Percentiles rank a stretch among this genome's conserved stretches.
Evolutionary conservation across 2,888 invertebrate genomes (phyloP).

Genomic region (Mesorhabditis belari): DNA sequence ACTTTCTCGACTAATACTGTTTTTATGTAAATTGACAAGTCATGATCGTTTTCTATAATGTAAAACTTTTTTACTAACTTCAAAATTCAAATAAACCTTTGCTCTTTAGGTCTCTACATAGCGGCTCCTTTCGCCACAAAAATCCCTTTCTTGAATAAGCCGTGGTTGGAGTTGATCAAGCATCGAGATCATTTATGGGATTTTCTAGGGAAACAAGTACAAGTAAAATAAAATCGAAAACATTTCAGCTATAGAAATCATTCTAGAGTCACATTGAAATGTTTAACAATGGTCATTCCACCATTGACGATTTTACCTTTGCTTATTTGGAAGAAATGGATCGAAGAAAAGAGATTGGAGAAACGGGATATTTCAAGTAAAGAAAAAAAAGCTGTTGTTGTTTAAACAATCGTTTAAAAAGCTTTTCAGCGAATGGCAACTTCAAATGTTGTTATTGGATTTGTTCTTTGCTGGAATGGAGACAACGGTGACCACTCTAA

Average conservation of each 20-base stretch:
- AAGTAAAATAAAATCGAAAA: conserved; percentile 21
- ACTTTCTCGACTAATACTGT: too few species aligned
- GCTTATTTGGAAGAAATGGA: conserved; percentile 48
- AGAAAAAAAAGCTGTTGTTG: conserved; percentile 2
- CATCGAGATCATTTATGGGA: conserved; percentile 32
- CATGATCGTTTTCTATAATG: too few species aligned
- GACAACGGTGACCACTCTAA: conserved; percentile 51
- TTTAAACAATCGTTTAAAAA: not conserved
- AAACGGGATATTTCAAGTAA: conserved; percentile 41
- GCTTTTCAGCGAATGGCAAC: conserved; percentile 44
- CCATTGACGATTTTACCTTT: conserved; percentile 44
- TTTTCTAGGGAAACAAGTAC: conserved; percentile 38
- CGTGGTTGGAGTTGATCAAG: conserved; percentile 40
- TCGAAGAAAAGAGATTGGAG: conserved; percentile 21
- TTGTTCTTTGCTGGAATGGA: conserved; percentile 52
- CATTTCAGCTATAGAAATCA: not conserved
- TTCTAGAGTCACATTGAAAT: conserved; percentile 18
- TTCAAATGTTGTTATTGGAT: conserved; percentile 49
- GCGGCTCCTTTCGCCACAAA: conserved; percentile 37
- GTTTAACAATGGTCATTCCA: conserved; percentile 16
- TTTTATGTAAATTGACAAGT: too few species aligned
- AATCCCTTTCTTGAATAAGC: conserved; percentile 37
- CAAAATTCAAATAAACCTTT: too few species aligned
- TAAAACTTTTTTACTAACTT: too few species aligned
- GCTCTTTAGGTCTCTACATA: conserved; percentile 39